Conservation (phyloP, 2,113 vertebrate genomes). For the Apaloderma vittatum region DNA sequence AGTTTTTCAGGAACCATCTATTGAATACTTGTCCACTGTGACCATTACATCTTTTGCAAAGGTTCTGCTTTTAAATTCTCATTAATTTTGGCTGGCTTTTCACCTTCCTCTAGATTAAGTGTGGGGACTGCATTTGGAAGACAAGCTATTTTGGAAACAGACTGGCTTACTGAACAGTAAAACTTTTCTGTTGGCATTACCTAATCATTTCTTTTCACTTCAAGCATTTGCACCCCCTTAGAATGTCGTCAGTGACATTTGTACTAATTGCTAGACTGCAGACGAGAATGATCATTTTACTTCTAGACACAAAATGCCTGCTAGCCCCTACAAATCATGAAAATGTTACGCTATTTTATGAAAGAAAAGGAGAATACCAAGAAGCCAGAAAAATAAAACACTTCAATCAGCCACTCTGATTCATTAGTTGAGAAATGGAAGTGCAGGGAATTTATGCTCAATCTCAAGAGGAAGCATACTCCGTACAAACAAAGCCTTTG, state of each 20-base stretch:
- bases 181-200: neutral
- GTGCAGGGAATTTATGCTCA: neutral
- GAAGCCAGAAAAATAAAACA: neutral
- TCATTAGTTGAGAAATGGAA: neutral
- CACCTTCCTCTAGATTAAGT: neutral
- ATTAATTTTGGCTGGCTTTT: neutral
- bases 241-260: neutral
- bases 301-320: neutral
- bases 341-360: neutral
- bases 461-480: neutral
- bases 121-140: neutral
- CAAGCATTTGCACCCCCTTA: neutral
- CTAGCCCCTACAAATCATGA: neutral
- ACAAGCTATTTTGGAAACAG: neutral
- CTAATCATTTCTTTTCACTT: neutral
- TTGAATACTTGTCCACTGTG: neutral
- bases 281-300: neutral
- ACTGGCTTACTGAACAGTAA: neutral
- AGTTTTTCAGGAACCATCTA: neutral
- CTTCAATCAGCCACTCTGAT: neutral
- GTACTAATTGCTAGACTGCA: neutral
- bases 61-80: neutral
- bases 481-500: neutral
- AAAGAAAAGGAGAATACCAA: neutral
- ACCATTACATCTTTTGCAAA: neutral